These are phyloP conservation scores for Diadegma fenestrale DNA, from an alignment of 2,888 invertebrate species.

Conservation along the genomic window DNA sequence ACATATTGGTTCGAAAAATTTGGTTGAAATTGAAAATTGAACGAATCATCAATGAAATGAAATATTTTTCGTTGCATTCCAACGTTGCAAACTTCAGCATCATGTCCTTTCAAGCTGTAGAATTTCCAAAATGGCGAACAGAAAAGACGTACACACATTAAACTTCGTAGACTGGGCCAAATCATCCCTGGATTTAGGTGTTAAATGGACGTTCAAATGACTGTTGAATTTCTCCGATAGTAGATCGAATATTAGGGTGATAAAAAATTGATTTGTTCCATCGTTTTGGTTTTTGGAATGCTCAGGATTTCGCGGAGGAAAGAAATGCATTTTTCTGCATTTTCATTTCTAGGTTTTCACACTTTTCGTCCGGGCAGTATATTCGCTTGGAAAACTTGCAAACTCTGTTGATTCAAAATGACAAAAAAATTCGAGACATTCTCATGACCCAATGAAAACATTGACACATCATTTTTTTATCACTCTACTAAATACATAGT, in stretches of 20 bases:
- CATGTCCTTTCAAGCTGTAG: too few relatives aligned
- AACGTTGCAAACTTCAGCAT: too few relatives aligned
- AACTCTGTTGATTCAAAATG: neutral
- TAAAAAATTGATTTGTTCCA: neutral
- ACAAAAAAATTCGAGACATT: neutral
- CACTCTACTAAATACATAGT: conserved; percentile 15
- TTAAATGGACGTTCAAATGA: conserved; percentile 25
- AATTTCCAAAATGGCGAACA: neutral
- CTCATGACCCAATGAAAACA: neutral
- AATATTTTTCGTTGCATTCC: too few relatives aligned
- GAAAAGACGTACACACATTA: neutral
- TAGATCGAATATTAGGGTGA: conserved; percentile 27
- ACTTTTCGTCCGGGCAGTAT: neutral
- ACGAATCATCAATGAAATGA: too few relatives aligned
- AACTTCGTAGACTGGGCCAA: conserved; percentile 29
- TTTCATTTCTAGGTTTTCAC: neutral
- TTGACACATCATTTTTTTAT: conserved; percentile 3
- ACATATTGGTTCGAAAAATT: too few relatives aligned
- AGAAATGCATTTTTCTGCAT: neutral
- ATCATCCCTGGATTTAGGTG: conserved; percentile 32
- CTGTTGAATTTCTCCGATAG: conserved; percentile 25
- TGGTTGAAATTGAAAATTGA: too few relatives aligned
- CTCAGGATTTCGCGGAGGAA: neutral
- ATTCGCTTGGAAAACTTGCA: neutral
- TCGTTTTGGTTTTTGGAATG: neutral